Base-by-base conservation (phyloP, 2,888 invertebrate genomes). In the Cerastoderma edule region DNA sequence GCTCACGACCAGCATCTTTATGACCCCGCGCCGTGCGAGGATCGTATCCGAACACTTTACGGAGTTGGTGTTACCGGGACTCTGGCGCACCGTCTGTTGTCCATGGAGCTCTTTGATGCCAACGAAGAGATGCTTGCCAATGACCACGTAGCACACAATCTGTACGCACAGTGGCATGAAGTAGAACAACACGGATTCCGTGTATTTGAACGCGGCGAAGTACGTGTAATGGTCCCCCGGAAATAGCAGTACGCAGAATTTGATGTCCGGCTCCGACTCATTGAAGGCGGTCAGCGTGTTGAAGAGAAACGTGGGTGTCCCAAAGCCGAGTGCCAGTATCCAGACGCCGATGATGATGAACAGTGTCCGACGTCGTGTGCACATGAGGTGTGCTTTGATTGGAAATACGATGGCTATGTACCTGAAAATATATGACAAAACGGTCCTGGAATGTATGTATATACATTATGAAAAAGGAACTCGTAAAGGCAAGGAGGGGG, bases 1-100 rank as follows among this genome's bases (percentile, higher is more conserved):
- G 83, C 93, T 93, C 22, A 93, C 93, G 13, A 93, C 91, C 35
- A 93, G 88, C 93, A 93, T 93, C 82, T 93, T 93, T 48, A 93
- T 92, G n/a, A 94, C 93, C 50, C 92, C 92, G 54, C 92, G 87
- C 4, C 93, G 83, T 0, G 91, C 89, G 39, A 87, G 85, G 35
- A 92, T 87, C 32, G 92, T 89, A 63, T 91, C 90, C 0, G 86
- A 85, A 30, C 83, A 82, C 19, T 83, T 69, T 5, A 74, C 81
- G 0, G 85, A 71, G 39, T 81, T 77, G 8, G 83, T 70, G 19
- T 78, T 81, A 44, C 83, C 83, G 3, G 83, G 80, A 27, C 83
- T 82, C 27, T 83, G 83, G 6, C 79, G 72, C 35, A 83, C 65
- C 27, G 75, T 80, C 57, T 85, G 86, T 39, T 60, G 60, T 16